phyloP scores from a whole-genome alignment of 2,888 invertebrate genomes.

The Antheraea assamensis region DNA sequence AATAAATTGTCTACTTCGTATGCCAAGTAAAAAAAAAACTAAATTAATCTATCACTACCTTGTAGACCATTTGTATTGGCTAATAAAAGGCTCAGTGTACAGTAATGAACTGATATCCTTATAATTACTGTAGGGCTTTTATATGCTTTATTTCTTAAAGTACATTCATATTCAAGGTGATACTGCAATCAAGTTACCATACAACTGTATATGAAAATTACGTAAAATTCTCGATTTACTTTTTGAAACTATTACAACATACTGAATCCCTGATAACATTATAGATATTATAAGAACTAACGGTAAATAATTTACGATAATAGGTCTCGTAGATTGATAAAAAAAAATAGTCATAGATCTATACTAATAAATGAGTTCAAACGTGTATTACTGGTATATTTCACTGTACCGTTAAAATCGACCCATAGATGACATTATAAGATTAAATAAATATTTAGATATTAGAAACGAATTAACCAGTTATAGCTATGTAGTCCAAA shows the following conservation, averaged over 20 bases:
- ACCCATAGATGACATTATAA: too few species aligned
- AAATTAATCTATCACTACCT: background rate
- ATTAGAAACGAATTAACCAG: too few species aligned
- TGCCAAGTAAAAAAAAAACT: background rate
- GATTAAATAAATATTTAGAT: too few species aligned
- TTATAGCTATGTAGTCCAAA: too few species aligned
- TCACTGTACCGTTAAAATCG: too few species aligned
- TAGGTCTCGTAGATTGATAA: too few species aligned
- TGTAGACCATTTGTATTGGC: conserved; percentile 17
- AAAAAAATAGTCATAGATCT: too few species aligned
- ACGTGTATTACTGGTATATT: too few species aligned
- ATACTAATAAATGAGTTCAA: too few species aligned
- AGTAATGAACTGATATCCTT: conserved; percentile 14
- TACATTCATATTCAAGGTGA: conserved; percentile 15
- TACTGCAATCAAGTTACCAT: conserved; percentile 3
- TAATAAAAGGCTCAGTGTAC: conserved; percentile 9
- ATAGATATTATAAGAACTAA: background rate
- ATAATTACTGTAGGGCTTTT: conserved; percentile 18
- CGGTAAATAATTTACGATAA: background rate
- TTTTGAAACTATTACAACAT: background rate
- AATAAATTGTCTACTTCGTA: too few species aligned
- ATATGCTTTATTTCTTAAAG: conserved; percentile 18
- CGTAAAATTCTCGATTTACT: background rate
- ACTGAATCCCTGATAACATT: background rate
- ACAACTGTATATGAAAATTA: background rate